These are phyloP conservation scores for Limnothrissa miodon DNA, from an alignment of 2,113 vertebrate species.

Conservation along the genomic window DNA sequence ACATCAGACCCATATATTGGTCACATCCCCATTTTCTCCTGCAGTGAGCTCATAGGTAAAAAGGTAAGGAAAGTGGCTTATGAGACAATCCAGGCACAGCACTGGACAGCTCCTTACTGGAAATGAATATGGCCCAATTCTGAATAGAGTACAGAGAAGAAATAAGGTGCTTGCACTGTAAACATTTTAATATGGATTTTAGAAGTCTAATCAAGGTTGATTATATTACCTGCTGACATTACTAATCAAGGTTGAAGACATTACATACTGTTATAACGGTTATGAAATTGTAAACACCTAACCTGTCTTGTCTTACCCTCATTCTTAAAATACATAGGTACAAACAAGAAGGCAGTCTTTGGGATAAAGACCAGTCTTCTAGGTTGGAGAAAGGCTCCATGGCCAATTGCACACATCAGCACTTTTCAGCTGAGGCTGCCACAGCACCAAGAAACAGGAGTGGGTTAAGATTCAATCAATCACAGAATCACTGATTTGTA, in stretches of 20 bases:
- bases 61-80: constrained; percentile 21
- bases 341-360: background rate
- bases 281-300: background rate
- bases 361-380: background rate
- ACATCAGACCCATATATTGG: constrained; percentile 40
- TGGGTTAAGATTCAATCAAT: constrained; percentile 47
- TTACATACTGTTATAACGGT: too few relatives aligned
- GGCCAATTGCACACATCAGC: constrained; percentile 11
- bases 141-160: background rate
- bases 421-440: background rate
- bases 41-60: constrained; percentile 13
- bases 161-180: background rate
- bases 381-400: background rate
- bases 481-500: constrained; percentile 30
- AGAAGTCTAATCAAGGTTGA: background rate
- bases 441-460: constrained; percentile 29
- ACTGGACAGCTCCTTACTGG: background rate
- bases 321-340: background rate
- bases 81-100: background rate
- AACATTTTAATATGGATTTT: background rate
- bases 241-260: background rate
- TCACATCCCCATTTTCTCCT: constrained; percentile 28
- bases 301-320: background rate
- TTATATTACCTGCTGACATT: background rate
- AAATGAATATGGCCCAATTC: background rate